phyloP scores from a whole-genome alignment of 2,888 invertebrate species.

The Oligia strigilis region DNA sequence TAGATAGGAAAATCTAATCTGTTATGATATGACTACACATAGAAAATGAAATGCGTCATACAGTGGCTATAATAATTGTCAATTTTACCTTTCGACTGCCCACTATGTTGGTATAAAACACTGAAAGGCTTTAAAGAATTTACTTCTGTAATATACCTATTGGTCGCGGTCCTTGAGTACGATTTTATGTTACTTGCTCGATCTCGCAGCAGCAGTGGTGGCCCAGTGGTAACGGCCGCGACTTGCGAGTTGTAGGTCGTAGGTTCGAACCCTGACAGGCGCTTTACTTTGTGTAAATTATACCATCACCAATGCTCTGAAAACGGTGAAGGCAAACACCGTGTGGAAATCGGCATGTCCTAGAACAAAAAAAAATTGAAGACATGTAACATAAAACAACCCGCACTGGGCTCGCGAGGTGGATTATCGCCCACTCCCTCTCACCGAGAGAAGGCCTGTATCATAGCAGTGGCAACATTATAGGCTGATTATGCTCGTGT shows the following conservation, averaged over 20 bases:
- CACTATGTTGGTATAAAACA: background rate
- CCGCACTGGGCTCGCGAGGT: background rate
- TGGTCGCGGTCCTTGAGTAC: background rate
- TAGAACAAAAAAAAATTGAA: background rate
- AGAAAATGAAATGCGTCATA: background rate
- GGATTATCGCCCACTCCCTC: background rate
- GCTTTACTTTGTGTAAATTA: background rate
- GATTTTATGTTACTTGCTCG: background rate
- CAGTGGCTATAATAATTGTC: background rate
- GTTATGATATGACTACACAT: background rate
- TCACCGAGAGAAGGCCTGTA: background rate
- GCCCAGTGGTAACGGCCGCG: background rate
- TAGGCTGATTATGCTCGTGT: background rate
- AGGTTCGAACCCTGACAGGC: background rate
- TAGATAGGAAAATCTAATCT: conserved; percentile 9
- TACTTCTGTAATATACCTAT: background rate
- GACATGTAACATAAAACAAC: background rate
- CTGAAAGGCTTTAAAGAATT: too few relatives aligned
- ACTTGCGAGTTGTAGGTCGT: background rate
- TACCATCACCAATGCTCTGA: too few relatives aligned
- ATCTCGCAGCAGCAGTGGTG: background rate
- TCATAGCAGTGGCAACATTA: background rate
- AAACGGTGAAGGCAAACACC: too few relatives aligned
- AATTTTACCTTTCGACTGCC: background rate
- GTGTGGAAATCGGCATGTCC: too few relatives aligned